Evolutionary conservation across 2,113 vertebrate species (phyloP).

Genomic region (Calonectris borealis): DNA sequence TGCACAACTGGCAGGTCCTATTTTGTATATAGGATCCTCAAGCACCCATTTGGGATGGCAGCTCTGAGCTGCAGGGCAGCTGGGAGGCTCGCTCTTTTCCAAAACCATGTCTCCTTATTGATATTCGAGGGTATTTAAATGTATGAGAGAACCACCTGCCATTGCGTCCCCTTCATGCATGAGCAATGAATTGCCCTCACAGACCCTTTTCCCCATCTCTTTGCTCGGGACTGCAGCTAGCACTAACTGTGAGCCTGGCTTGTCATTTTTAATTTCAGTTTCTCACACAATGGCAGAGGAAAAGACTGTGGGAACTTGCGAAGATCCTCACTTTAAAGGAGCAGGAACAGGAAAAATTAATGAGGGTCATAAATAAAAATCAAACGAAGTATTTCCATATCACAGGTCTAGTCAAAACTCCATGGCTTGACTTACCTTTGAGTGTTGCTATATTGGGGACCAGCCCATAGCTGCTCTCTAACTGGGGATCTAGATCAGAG

Average conservation of each 20-base stretch:
- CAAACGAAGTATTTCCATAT: slow-evolving; percentile 12
- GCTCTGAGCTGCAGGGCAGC: not conserved
- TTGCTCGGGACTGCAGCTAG: not conserved
- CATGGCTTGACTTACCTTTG: slow-evolving; percentile 35
- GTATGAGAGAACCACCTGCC: not conserved
- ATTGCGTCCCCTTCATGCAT: not conserved
- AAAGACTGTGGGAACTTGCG: slow-evolving; percentile 10
- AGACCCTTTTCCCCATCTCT: not conserved
- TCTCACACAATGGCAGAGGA: not conserved
- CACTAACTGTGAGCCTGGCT: not conserved
- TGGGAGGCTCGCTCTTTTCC: not conserved
- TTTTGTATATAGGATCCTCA: not conserved
- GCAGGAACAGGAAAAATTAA: slow-evolving; percentile 28
- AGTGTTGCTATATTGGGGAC: not conserved
- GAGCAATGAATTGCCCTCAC: not conserved
- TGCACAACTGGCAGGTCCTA: not conserved
- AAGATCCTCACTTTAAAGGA: slow-evolving; percentile 32
- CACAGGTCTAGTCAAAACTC: slow-evolving; percentile 19
- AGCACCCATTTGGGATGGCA: not conserved
- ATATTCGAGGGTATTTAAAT: not conserved
- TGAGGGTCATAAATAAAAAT: slow-evolving; percentile 32
- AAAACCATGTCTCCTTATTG: not conserved
- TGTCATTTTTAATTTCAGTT: slow-evolving; percentile 33
- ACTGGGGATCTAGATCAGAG: not conserved
- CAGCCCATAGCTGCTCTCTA: not conserved